phyloP scores from a whole-genome alignment of 2,888 invertebrate genomes.

The Hirtodrosophila trivittata region DNA sequence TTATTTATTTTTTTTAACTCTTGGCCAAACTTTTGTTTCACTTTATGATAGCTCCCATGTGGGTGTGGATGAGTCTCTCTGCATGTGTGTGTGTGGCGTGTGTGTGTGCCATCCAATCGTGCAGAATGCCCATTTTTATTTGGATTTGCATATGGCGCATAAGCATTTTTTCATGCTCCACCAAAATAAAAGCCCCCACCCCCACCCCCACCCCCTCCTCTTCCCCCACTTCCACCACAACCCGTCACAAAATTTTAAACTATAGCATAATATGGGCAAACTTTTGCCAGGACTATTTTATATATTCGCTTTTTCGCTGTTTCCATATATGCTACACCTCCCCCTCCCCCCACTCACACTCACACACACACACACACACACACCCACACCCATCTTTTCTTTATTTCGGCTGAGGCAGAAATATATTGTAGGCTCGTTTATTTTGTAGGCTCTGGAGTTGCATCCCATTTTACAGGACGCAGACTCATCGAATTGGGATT shows the following conservation, averaged over 20 bases:
- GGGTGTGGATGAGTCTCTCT: constrained; percentile 15
- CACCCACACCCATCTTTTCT: too few species aligned
- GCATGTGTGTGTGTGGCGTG: constrained; percentile 24
- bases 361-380: too few species aligned
- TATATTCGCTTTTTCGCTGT: constrained; percentile 2
- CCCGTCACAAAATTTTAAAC: constrained; percentile 50
- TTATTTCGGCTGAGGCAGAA: constrained; percentile 3
- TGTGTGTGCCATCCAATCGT: constrained; percentile 56
- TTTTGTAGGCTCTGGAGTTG: constrained; percentile 17
- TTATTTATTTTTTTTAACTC: constrained; percentile 45
- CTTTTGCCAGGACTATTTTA: constrained; percentile 36
- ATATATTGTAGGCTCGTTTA: constrained; percentile 47
- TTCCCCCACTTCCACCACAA: not conserved
- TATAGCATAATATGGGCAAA: constrained; percentile 58
- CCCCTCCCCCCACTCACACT: too few species aligned
- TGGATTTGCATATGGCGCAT: constrained; percentile 73
- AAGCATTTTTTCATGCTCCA: constrained; percentile 65
- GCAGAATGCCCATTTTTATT: constrained; percentile 71
- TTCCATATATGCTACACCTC: too few species aligned
- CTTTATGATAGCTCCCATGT: constrained; percentile 49
- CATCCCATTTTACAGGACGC: not conserved
- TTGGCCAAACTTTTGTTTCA: constrained; percentile 65
- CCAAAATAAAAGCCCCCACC: constrained; percentile 15
- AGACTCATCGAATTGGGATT: constrained; percentile 32
- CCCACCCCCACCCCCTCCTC: not conserved